These are phyloP conservation scores for Pseudococcus jackbeardsleyi DNA, from an alignment of 2,888 invertebrate species.

Conservation along the genomic window DNA sequence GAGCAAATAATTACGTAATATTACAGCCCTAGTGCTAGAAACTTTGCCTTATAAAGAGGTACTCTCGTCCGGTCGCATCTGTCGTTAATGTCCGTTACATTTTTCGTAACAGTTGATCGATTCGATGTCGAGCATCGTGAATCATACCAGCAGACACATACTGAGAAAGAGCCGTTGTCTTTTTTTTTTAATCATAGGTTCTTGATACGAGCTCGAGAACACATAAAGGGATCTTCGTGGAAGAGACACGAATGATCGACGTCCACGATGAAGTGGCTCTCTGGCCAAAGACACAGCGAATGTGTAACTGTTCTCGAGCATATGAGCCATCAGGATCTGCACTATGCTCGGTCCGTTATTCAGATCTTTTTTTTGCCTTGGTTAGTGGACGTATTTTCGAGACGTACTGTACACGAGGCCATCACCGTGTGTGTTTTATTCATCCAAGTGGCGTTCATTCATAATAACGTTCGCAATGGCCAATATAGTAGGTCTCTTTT, in stretches of 20 bases:
- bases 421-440: not conserved
- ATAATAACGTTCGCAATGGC: constrained; percentile 34
- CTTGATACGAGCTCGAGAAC: not conserved
- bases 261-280: not conserved
- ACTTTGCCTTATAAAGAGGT: not conserved
- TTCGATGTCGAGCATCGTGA: not conserved
- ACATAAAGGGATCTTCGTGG: not conserved
- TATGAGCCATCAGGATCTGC: not conserved
- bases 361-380: not conserved
- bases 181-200: constrained; percentile 21
- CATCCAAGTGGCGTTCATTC: constrained; percentile 43
- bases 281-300: not conserved
- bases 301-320: constrained; percentile 12
- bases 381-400: not conserved
- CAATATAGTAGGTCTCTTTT: constrained; percentile 32
- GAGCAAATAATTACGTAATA: not conserved
- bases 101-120: constrained; percentile 23
- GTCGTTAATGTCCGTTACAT: constrained; percentile 8
- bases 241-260: not conserved
- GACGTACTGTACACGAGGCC: not conserved
- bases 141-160: not conserved
- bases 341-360: not conserved
- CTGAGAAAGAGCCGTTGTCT: not conserved
- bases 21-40: too few species aligned
- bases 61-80: not conserved